phyloP scores from a whole-genome alignment of 2,797 vertebrate species.

The Sarcoramphus papa region DNA sequence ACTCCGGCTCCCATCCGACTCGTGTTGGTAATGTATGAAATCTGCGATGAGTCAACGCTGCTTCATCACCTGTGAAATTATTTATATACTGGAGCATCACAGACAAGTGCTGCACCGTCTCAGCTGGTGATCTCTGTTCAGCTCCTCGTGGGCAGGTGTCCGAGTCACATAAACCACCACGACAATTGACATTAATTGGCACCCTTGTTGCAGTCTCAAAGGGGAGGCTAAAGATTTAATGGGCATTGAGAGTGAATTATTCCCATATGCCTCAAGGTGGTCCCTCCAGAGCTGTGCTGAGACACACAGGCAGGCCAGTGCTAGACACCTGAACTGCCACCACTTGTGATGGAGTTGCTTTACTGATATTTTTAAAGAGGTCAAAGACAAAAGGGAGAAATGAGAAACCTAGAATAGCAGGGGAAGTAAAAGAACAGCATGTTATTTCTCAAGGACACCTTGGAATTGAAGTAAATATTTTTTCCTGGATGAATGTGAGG shows the following conservation, averaged over 20 bases:
- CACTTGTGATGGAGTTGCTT: not conserved
- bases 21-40: not conserved
- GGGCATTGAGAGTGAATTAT: conserved; percentile 38
- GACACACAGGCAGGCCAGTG: not conserved
- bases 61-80: not conserved
- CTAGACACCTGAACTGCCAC: not conserved
- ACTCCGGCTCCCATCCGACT: not conserved
- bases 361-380: not conserved
- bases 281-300: not conserved
- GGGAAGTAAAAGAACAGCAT: not conserved
- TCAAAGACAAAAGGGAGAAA: not conserved
- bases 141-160: not conserved
- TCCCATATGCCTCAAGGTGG: conserved; percentile 3
- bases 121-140: not conserved
- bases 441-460: not conserved
- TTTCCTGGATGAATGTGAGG: not conserved
- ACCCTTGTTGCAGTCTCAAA: not conserved
- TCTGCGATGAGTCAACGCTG: not conserved
- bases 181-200: conserved; percentile 50
- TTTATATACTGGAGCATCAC: not conserved
- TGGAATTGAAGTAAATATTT: not conserved
- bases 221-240: conserved; percentile 43
- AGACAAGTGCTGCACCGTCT: not conserved
- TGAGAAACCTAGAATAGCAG: not conserved
- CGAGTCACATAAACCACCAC: not conserved